Conservation (phyloP, 2,113 vertebrate genomes). For the Phylloscopus trochilus region DNA sequence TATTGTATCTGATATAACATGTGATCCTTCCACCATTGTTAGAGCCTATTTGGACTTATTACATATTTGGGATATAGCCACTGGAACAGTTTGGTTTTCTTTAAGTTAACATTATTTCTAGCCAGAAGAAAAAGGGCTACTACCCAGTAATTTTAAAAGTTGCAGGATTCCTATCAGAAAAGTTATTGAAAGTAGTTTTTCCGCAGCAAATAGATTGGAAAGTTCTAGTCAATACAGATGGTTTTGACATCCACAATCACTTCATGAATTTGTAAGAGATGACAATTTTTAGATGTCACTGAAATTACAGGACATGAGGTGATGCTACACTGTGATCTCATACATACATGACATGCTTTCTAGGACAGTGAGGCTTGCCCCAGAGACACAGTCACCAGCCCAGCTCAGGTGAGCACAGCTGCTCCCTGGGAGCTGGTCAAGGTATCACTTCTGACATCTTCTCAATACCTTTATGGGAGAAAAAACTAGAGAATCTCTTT, state of each 20-base stretch:
- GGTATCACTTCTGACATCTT: not conserved
- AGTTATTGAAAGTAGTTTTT: not conserved
- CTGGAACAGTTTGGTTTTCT: not conserved
- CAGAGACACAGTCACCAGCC: not conserved
- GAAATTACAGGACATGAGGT: not conserved
- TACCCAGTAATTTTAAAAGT: not conserved
- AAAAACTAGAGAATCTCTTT: not conserved
- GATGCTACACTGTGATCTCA: not conserved
- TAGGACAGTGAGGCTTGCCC: not conserved
- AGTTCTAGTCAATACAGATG: not conserved
- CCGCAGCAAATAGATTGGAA: not conserved
- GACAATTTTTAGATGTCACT: not conserved
- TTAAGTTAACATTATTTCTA: not conserved
- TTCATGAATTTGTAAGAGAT: not conserved
- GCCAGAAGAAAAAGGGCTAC: not conserved
- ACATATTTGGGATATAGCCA: not conserved
- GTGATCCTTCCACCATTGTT: not conserved
- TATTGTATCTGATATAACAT: not conserved
- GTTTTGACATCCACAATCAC: not conserved
- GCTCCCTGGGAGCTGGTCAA: not conserved
- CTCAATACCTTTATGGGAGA: not conserved
- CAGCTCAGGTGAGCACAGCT: not conserved
- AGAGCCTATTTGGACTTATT: not conserved
- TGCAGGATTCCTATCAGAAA: not conserved
- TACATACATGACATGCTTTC: rapidly evolving